Evolutionary conservation across 2,113 vertebrate genomes (phyloP), one percentile per base, ranked within the genome.

Genomic region (Lanius ludovicianus): DNA sequence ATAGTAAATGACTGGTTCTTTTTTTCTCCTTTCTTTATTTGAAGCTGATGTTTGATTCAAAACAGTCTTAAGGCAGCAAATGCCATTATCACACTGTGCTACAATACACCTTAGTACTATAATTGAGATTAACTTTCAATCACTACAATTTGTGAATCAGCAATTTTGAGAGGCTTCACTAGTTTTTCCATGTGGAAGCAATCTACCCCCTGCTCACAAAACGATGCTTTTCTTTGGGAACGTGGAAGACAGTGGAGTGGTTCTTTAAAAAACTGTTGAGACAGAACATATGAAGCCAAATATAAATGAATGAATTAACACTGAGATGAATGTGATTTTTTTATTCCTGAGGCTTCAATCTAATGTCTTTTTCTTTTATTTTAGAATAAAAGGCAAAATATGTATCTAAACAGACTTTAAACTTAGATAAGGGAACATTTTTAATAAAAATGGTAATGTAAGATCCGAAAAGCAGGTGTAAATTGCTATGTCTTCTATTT

Each of bases 91-190:
- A 95, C 63, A 41, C 78, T 70, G 65, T 89, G 35, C 56, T 57
- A 84, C 81, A 95, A 81, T 95, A 93, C 63, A 91, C 57, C 73
- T 81, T 76, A 90, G 53, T 47, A 81, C 84, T 94, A n/a, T 97
- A 97, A 95, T 92, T 94, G 94, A 97, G 88, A 96, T 84, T 96
- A 97, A 50, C n/a, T 96, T 96, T 95, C 93, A 97, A 97, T 96
- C 73, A 93, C 89, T 96, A 62, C 93, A 96, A 90, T 97, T 98
- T 97, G 84, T 97, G 78, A 97, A 95, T 97, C 92, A 95, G 92
- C 90, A 92, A 80, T 97, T 97, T 94, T 6, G 50, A 95, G 96
- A 94, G 87, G 10, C 59, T 94, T 90, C 81, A 68, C 59, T 69
- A 86, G 18, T 42, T 78, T 95, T 96, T 96, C 39, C 62, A 67